These are phyloP conservation scores for Chaetodon trifascialis DNA, from an alignment of 2,113 vertebrate species.

Conservation along the genomic window DNA sequence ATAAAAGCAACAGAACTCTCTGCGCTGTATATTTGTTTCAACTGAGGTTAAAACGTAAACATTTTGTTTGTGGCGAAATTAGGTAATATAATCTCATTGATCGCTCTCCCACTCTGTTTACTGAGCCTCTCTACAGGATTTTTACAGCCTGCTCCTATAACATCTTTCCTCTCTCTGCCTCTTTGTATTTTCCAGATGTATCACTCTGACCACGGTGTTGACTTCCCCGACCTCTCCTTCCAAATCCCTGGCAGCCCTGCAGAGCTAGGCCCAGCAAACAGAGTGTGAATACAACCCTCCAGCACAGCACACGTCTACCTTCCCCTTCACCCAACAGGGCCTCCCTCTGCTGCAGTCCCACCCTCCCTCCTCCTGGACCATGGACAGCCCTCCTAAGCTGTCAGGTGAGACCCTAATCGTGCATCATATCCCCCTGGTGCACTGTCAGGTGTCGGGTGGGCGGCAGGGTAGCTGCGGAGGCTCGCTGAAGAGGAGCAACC, in stretches of 20 bases:
- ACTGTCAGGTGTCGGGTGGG: slow-evolving; percentile 93
- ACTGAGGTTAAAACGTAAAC: not conserved
- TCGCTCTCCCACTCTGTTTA: not conserved
- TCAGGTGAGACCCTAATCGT: slow-evolving; percentile 96
- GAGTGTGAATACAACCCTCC: slow-evolving; percentile 42
- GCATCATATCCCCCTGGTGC: slow-evolving; percentile 97
- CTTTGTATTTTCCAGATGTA: slow-evolving; percentile 69
- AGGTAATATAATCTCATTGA: not conserved
- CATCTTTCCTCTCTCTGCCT: not conserved
- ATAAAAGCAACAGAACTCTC: not conserved
- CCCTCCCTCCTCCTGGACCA: slow-evolving; percentile 61
- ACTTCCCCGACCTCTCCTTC: slow-evolving; percentile 66
- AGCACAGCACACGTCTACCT: not conserved
- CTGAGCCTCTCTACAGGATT: not conserved
- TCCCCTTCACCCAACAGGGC: not conserved
- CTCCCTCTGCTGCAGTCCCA: slow-evolving; percentile 7
- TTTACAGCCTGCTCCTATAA: not conserved
- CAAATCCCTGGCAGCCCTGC: slow-evolving; percentile 57
- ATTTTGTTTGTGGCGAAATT: not conserved
- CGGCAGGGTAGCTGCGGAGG: slow-evolving; percentile 82
- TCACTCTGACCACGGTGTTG: slow-evolving; percentile 67
- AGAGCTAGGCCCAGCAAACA: slow-evolving; percentile 26
- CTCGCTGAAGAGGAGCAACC: slow-evolving; percentile 86
- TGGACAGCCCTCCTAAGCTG: slow-evolving; percentile 95
- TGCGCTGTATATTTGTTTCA: not conserved